phyloP scores from a whole-genome alignment of 2,797 vertebrate species.

The Pristis pectinata region DNA sequence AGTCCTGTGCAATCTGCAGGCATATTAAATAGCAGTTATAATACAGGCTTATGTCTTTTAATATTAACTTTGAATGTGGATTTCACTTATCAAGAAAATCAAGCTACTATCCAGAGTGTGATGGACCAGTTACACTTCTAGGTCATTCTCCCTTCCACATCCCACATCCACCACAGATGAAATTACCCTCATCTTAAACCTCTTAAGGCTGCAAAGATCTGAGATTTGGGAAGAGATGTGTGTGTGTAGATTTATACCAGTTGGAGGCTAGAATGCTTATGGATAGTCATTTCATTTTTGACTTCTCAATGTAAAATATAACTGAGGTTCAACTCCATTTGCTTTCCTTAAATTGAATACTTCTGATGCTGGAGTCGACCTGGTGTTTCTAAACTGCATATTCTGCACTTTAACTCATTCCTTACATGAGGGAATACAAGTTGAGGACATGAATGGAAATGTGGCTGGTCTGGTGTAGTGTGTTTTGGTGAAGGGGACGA shows the following conservation, averaged over 20 bases:
- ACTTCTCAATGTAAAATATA: background rate
- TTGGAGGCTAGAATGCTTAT: background rate
- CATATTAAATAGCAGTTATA: background rate
- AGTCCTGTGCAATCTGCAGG: background rate
- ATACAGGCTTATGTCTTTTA: background rate
- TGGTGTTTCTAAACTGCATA: background rate
- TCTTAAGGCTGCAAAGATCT: background rate
- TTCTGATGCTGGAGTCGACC: background rate
- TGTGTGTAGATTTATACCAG: background rate
- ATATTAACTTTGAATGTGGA: background rate
- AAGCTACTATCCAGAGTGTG: too few relatives aligned
- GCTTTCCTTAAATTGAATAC: background rate
- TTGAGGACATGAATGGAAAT: background rate
- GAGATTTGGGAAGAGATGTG: background rate
- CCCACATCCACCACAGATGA: background rate
- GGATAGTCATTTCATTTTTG: slow-evolving; percentile 5
- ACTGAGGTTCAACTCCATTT: background rate
- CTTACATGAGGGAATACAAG: background rate
- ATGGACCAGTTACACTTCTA: too few relatives aligned
- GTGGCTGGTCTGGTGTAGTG: too few relatives aligned
- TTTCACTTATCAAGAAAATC: background rate
- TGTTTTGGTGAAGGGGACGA: too few relatives aligned
- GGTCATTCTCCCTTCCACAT: too few relatives aligned
- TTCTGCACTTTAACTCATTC: background rate
- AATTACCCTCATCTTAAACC: background rate